Evolutionary conservation across 2,113 vertebrate genomes (phyloP).

Genomic region (Athene noctua): DNA sequence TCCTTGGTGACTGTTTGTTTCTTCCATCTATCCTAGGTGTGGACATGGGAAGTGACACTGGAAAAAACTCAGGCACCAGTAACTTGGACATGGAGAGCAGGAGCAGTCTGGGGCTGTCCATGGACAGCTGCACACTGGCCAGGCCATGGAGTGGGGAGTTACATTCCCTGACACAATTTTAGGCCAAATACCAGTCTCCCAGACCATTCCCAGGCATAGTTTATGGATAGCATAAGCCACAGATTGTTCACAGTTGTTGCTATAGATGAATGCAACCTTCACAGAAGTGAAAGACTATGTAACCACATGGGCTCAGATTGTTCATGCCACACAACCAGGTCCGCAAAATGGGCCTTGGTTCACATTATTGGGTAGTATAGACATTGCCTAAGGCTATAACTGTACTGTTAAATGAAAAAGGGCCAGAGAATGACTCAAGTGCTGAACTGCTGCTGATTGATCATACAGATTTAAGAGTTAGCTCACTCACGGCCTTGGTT

Average conservation of each 20-base stretch:
- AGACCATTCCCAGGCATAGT: background rate
- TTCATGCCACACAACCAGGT: background rate
- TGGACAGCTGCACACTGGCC: background rate
- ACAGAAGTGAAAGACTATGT: background rate
- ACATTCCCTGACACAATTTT: background rate
- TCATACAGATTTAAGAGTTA: slow-evolving; percentile 37
- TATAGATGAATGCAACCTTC: background rate
- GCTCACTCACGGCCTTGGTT: background rate
- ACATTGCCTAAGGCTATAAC: slow-evolving; percentile 20
- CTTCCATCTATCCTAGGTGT: background rate
- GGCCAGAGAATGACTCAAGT: slow-evolving; percentile 33
- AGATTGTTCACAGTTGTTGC: background rate
- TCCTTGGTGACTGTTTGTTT: background rate
- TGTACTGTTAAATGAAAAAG: slow-evolving; percentile 29
- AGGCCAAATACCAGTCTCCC: background rate
- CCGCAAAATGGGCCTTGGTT: background rate
- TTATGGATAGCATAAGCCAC: background rate
- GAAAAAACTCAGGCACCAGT: background rate
- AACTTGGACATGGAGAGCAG: background rate
- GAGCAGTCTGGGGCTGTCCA: background rate
- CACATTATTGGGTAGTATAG: slow-evolving; percentile 31
- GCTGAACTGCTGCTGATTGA: slow-evolving; percentile 25
- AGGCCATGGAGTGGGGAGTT: background rate
- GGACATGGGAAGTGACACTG: background rate
- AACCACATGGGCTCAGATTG: background rate